A percentile compares a stretch with the other conserved stretches of the same genome.
phyloP scores from a whole-genome alignment of 2,888 invertebrate genomes.

The Smittia sp. region DNA sequence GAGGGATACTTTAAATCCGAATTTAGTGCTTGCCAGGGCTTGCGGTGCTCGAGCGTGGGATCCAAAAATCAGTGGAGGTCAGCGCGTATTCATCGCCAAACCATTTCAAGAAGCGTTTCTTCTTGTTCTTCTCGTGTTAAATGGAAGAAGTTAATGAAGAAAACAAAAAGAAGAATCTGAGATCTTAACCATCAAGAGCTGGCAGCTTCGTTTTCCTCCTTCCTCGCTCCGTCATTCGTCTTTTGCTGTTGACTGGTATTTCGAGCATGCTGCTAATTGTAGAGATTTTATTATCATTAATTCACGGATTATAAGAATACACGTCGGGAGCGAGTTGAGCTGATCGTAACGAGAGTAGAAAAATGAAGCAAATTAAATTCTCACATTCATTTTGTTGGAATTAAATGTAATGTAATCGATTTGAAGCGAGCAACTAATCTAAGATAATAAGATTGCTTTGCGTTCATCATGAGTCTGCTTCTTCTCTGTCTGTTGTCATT shows the following conservation, averaged over 20 bases:
- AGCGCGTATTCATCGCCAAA: no score
- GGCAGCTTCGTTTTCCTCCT: not conserved
- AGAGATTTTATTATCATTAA: slow-evolving; percentile 40
- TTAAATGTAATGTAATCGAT: slow-evolving; percentile 32
- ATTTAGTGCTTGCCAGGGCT: no score
- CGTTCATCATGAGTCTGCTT: not conserved
- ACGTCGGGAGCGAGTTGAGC: not conserved
- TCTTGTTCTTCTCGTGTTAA: no score
- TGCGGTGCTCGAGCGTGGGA: no score
- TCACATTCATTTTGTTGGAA: slow-evolving; percentile 36
- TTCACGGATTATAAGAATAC: slow-evolving; percentile 34
- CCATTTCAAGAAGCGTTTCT: no score
- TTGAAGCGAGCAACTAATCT: slow-evolving; percentile 1
- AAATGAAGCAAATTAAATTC: slow-evolving; percentile 18
- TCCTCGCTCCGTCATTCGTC: slow-evolving; percentile 28
- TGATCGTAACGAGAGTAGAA: slow-evolving; percentile 8
- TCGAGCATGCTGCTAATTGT: slow-evolving; percentile 36
- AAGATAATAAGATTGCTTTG: slow-evolving; percentile 31
- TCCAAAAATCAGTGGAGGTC: no score
- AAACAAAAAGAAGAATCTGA: slow-evolving; percentile 13
- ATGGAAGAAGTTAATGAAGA: slow-evolving; percentile 11
- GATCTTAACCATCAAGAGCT: slow-evolving; percentile 29
- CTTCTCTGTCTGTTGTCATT: no score
- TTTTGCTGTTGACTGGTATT: slow-evolving; percentile 32
- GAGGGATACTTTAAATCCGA: no score